Base-by-base conservation (phyloP, 2,888 invertebrate species). In the Epistrophella euchroma region DNA sequence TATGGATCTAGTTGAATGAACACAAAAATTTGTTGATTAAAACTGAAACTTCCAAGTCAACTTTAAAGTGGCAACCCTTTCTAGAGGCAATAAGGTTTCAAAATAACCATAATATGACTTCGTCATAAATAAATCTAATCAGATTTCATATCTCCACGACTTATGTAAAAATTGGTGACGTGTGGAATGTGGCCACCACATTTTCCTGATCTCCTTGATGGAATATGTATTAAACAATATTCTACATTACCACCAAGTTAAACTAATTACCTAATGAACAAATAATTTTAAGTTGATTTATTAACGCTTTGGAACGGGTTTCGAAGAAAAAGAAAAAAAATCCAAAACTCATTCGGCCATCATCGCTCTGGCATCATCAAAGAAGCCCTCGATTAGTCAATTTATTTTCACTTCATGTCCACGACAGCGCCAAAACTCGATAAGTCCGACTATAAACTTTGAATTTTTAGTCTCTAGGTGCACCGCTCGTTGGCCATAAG, bases 271-370 rank as follows among this genome's bases (percentile, higher is more conserved):
- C 71, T 77, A 88, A 88, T 85, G 88, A 88, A 88, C 78, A 82
- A 88, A 82, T 82, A 88, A 82, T 88, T 86, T 88, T 47, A 88
- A 84, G 83, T 83, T 88, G 85, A 88, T 88, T 88, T 86, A 88
- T 83, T 47, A 37, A 64, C 17, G 70, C 56, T n/a, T 10, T 19
- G 73, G 60, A n/a, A n/a, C n/a, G n/a, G 73, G 10, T 4, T 56
- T 32, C 11, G 32, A 28, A 28, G 0, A 10, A 43, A 9, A 13
- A 64, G 32, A 32, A 7, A 17, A 64, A 28, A 37, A 13, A 37
- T 13, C 40, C 19, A 72, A 17, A 56, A 17, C 66, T 22, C 37
- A 22, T 62, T 80, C 62, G 19, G 72, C 68, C 85, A 72, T 81
- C 81, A 76, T 82, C 77, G 28, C 50, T 55, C 19, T n/a, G 37